Base-by-base conservation (phyloP, 2,113 vertebrate species). In the Gymnorhina tibicen region DNA sequence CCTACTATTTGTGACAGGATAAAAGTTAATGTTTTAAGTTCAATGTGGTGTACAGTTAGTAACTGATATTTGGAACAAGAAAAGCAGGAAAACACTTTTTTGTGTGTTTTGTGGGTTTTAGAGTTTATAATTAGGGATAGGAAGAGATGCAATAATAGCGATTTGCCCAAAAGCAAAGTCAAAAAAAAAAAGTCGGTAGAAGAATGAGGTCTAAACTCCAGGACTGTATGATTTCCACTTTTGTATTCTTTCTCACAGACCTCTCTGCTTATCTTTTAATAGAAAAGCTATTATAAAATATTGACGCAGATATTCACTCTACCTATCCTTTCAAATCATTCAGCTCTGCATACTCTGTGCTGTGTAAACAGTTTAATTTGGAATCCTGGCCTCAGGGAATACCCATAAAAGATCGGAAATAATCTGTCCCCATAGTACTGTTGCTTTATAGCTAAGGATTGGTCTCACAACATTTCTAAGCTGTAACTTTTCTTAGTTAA, bases 241-340 rank as follows among this genome's bases (percentile, higher is more conserved):
- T 69, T 88, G 15, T 91, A 87, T 83, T 96, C 47, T 68, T 91
- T 75, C 22, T 78, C 42, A 74, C 46, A 87, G 52, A 74, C 39
- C 21, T 89, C 59, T 92, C 47, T 84, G 70, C 86, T 93, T 95
- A 95, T 93, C 93, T 92, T 89, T 95, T 89, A 95, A 92, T 89
- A 86, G 94, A 95, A 97, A 95, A 95, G 73, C 52, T 92, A 78
- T 89, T 96, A 80, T 69, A 93, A 93, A 95, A 90, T 93, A 86
- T 83, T 85, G 72, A 95, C 90, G 59, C 44, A 88, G 85, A 86
- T 90, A 90, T 83, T 85, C 20, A 3, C 20, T 79, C 46, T 76
- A 73, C 64, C 67, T 90, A 46, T 83, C 55, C 58, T 88, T 77
- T 94, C 55, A 96, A 86, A 94, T 80, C 37, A 74, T 91, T 80